Evolutionary conservation across 2,113 vertebrate genomes (phyloP), one percentile per base, ranked within the genome.

Genomic region (Prolemur simus): DNA sequence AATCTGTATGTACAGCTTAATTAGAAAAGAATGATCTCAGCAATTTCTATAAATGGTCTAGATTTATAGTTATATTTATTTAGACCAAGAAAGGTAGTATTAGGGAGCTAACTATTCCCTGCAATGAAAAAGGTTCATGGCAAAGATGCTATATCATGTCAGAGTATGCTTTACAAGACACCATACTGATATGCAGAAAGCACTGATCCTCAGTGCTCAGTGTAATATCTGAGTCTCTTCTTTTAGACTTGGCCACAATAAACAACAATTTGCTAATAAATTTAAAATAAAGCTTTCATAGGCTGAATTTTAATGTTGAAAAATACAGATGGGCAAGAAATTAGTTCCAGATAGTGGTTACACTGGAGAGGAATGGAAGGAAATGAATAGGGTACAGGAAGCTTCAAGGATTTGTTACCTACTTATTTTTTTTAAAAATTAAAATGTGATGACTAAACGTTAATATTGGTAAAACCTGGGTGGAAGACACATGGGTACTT

Each of bases 1-100:
- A 96, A 97, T 96, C 96, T 95, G 56, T 82, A 94, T 66, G 52
- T 27, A 77, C 56, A 88, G 49, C 39, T 92, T 96, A 96, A 87
- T 76, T 82, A 91, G 60, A 49, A 95, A 93, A 91, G 60, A 80
- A 95, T 92, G n/a, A 91, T 47, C 58, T 91, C 92, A 95, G 68
- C 94, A 93, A 86, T 91, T 94, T 93, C 87, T 96, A 88, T 88
- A 94, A 94, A 94, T 54, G 20, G 42, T 89, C 69, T 45, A 81
- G 71, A 96, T 71, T 87, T 89, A 77, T 27, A 80, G 56, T 76
- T 96, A 76, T 3, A 89, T 64, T 76, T 68, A 92, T 83, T 82
- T 91, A 93, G 25, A 73, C 23, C 39, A 88, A 66, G 58, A 80
- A 93, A 73, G 32, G 21, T 91, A 25, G 15, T 63, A 47, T 87